Base-by-base conservation (phyloP, 1,140 invertebrate genomes). In the Leptonema lineaticorne region DNA sequence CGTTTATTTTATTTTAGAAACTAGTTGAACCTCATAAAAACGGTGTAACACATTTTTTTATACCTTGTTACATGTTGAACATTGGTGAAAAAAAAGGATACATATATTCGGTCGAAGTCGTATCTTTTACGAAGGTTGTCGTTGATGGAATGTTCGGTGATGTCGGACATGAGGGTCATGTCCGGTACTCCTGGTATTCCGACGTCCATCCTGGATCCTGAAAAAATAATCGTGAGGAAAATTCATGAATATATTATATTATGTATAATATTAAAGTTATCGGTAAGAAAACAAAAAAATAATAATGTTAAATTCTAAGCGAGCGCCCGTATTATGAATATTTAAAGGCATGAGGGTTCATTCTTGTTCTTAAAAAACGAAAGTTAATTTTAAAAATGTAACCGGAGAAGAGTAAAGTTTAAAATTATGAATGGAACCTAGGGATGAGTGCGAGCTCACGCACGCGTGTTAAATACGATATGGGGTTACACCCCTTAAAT, bases 101-200 rank as follows among this genome's bases (percentile, higher is more conserved):
- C 95, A 79, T 97, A 97, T 78, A 97, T 95, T 74, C 90, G 85
- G 81, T 97, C 92, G 75, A 87, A 85, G 63, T 85, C 84, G 78
- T 97, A 97, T 75, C 95, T 88, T 62, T 89, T 85, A 78, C 89
- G 88, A 16, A 97, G 86, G 82, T 97, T 97, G 64, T 88, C 86
- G 81, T 96, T 97, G 81, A 97, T 96, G 75, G 92, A 92, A 67
- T 85, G 86, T 78, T 96, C 94, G 75, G 96, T 90, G 79, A 98
- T 93, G 81, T 95, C 89, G 65, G 93, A 92, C 80, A 98, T 94
- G 71, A 92, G 85, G 30, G 94, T 97, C 94, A 98, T 96, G 82
- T 98, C 95, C 72, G 89, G 87, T 73, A 92, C 88, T 58, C 91
- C 90, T 73, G 82, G 79, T 69, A 86, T 86, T 29, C 84, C 85